A percentile compares a stretch with the other conserved stretches of the same genome.
phyloP scores from a whole-genome alignment of 2,113 vertebrate species.

The Aphyosemion australe region DNA sequence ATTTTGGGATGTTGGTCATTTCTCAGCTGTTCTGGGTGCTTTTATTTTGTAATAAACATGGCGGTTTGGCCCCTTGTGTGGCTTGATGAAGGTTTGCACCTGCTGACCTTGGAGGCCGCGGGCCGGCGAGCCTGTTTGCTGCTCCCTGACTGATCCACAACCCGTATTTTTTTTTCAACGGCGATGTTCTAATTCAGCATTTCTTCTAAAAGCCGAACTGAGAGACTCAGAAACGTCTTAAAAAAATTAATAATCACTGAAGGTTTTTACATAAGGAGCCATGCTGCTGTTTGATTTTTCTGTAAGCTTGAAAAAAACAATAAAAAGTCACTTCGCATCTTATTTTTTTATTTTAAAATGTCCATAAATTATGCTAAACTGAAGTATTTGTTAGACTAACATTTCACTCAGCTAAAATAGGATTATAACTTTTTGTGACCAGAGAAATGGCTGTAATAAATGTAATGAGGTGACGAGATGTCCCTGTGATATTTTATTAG shows the following conservation, averaged over 20 bases:
- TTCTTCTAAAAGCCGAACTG: slow-evolving; percentile 2
- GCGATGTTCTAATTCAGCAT: slow-evolving; percentile 19
- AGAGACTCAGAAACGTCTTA: background rate
- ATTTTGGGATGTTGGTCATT: slow-evolving; percentile 55
- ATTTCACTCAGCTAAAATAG: background rate
- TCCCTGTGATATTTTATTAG: slow-evolving; percentile 16
- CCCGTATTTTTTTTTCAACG: slow-evolving; percentile 1
- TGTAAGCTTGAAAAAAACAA: background rate
- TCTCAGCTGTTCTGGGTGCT: slow-evolving; percentile 21
- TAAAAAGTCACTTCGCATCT: too few species aligned
- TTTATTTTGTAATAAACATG: slow-evolving; percentile 53
- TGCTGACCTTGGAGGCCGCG: slow-evolving; percentile 46
- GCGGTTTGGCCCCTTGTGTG: slow-evolving; percentile 21
- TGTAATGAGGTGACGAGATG: slow-evolving; percentile 21
- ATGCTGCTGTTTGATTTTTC: too few species aligned
- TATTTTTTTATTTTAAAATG: too few species aligned
- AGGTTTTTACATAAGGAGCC: background rate
- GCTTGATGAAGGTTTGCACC: slow-evolving; percentile 34
- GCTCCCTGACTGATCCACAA: slow-evolving; percentile 21
- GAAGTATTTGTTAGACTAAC: background rate
- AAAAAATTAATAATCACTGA: background rate
- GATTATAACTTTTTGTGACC: slow-evolving; percentile 13
- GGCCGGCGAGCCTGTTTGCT: too few species aligned
- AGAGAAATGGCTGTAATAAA: slow-evolving; percentile 8
- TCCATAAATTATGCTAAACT: too few species aligned